These are phyloP conservation scores for Austrofundulus limnaeus DNA, from an alignment of 2,113 vertebrate species.

Conservation along the genomic window DNA sequence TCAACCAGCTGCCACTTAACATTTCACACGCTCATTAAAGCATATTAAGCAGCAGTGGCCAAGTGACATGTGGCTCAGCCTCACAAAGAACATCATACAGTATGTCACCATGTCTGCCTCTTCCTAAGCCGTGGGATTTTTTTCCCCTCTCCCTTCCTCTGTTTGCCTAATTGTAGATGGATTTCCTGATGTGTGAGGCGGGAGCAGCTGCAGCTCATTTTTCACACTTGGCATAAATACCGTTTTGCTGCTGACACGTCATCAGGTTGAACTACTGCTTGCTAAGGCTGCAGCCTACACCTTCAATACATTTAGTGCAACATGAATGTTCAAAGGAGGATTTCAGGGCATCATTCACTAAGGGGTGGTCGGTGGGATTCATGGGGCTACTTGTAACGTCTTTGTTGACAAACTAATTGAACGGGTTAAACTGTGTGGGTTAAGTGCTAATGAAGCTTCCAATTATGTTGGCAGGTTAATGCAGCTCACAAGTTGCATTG, in stretches of 20 bases:
- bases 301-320: too few relatives aligned
- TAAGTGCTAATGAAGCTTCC: too few relatives aligned
- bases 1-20: neutral
- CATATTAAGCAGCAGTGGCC: neutral
- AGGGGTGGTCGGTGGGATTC: too few relatives aligned
- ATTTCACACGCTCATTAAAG: neutral
- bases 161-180: neutral
- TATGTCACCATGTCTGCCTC: neutral
- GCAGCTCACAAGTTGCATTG: too few relatives aligned
- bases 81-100: conserved; percentile 1
- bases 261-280: neutral
- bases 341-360: too few relatives aligned
- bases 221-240: neutral
- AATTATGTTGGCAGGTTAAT: too few relatives aligned
- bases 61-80: conserved; percentile 1
- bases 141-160: neutral
- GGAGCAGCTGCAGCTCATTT: neutral
- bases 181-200: neutral
- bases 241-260: neutral
- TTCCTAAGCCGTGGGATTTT: neutral
- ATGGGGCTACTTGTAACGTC: too few relatives aligned
- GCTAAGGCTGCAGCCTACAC: too few relatives aligned
- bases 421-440: too few relatives aligned
- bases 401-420: too few relatives aligned
- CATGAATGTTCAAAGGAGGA: too few relatives aligned